phyloP scores from a whole-genome alignment of 1,140 invertebrate species.

The Lerema accius region DNA sequence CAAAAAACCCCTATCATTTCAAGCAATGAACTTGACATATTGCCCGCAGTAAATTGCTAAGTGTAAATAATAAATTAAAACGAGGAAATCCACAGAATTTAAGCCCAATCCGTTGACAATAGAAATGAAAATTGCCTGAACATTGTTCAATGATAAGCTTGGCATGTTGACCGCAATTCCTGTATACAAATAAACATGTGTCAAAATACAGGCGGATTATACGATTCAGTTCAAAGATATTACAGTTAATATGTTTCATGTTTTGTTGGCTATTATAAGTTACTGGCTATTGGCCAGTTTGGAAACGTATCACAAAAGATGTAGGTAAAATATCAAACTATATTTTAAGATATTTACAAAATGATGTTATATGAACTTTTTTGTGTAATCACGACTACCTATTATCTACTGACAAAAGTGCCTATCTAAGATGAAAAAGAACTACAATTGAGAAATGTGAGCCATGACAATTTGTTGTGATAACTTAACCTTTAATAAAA shows the following conservation, averaged over 20 bases:
- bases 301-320: too few relatives aligned
- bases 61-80: neutral
- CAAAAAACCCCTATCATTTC: neutral
- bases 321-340: too few relatives aligned
- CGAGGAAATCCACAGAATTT: slow-evolving; percentile 13
- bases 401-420: too few relatives aligned
- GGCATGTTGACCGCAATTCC: slow-evolving; percentile 25
- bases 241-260: neutral
- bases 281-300: too few relatives aligned
- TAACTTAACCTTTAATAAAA: too few relatives aligned
- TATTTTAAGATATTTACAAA: too few relatives aligned
- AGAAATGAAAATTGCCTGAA: slow-evolving; percentile 27
- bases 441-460: too few relatives aligned
- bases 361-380: too few relatives aligned
- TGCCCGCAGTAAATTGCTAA: neutral
- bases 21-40: neutral
- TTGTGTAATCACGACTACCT: too few relatives aligned
- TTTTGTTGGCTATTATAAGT: neutral
- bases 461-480: too few relatives aligned
- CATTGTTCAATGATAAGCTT: slow-evolving; percentile 22
- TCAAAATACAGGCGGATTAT: slow-evolving; percentile 17
- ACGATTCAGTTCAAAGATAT: slow-evolving; percentile 3
- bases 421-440: too few relatives aligned
- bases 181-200: slow-evolving; percentile 15
- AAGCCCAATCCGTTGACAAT: slow-evolving; percentile 10